Conservation (phyloP, 2,797 vertebrate species). For the Paguma larvata region DNA sequence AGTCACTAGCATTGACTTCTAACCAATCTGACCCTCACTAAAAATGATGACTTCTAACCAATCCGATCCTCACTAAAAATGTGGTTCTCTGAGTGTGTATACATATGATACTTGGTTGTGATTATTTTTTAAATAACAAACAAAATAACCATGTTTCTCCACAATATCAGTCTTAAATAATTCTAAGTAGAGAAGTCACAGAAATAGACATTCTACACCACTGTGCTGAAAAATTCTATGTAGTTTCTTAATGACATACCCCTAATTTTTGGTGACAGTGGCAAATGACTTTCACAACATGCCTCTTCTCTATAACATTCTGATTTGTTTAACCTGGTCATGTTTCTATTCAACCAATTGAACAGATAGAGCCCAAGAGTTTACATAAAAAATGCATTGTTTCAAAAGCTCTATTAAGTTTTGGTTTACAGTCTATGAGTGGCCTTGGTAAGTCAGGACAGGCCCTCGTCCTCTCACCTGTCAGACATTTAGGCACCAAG, state of each 20-base stretch:
- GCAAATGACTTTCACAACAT: neutral
- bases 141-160: neutral
- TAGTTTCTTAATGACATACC: neutral
- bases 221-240: neutral
- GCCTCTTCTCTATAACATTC: neutral
- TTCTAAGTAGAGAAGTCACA: neutral
- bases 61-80: neutral
- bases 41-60: conserved; percentile 8
- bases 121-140: conserved; percentile 1
- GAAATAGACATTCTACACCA: neutral
- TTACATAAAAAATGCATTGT: conserved; percentile 43
- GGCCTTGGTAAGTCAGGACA: neutral
- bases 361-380: neutral
- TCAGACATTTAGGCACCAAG: conserved; percentile 2
- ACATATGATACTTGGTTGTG: neutral
- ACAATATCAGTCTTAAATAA: neutral
- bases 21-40: neutral
- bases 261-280: conserved; percentile 36
- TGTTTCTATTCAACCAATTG: neutral
- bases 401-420: neutral
- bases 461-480: neutral
- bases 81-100: neutral
- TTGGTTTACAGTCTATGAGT: conserved; percentile 51
- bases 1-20: neutral
- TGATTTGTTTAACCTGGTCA: conserved; percentile 25